These are phyloP conservation scores for Prosopocoilus inquinatus DNA, from an alignment of 2,888 invertebrate genomes.

Conservation along the genomic window DNA sequence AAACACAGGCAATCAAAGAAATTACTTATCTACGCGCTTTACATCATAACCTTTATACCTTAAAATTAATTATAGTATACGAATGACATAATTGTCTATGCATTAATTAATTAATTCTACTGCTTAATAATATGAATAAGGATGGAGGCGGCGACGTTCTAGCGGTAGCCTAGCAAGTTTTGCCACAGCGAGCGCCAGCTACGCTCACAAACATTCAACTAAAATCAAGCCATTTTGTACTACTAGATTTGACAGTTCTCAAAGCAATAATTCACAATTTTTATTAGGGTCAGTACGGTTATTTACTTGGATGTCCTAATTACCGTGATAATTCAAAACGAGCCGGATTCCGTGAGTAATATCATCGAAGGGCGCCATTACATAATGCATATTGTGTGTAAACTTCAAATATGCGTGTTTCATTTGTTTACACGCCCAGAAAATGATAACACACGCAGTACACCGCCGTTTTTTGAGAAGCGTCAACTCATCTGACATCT, in stretches of 20 bases:
- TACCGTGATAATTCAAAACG: too few species aligned
- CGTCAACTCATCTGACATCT: conserved; percentile 17
- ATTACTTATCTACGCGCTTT: too few species aligned
- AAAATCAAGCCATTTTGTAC: conserved; percentile 31
- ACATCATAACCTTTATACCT: conserved; percentile 6
- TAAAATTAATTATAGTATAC: too few species aligned
- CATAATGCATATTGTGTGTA: too few species aligned
- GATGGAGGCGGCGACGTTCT: background rate
- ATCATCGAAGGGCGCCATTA: too few species aligned
- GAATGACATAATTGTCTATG: too few species aligned
- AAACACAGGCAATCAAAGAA: background rate
- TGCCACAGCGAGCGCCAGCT: conserved; percentile 43
- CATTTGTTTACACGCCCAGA: conserved; percentile 28
- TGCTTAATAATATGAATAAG: too few species aligned
- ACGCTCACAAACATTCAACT: conserved; percentile 54
- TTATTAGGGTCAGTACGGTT: background rate
- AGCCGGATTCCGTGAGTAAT: too few species aligned
- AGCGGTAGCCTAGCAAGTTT: too few species aligned
- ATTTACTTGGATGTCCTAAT: too few species aligned
- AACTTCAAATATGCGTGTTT: too few species aligned
- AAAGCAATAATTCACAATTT: conserved; percentile 21
- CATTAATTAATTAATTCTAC: too few species aligned
- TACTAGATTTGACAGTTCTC: conserved; percentile 25
- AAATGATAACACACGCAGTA: conserved; percentile 4
- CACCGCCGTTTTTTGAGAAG: background rate